Conservation (phyloP, 2,113 vertebrate species). For the Recurvirostra avosetta region DNA sequence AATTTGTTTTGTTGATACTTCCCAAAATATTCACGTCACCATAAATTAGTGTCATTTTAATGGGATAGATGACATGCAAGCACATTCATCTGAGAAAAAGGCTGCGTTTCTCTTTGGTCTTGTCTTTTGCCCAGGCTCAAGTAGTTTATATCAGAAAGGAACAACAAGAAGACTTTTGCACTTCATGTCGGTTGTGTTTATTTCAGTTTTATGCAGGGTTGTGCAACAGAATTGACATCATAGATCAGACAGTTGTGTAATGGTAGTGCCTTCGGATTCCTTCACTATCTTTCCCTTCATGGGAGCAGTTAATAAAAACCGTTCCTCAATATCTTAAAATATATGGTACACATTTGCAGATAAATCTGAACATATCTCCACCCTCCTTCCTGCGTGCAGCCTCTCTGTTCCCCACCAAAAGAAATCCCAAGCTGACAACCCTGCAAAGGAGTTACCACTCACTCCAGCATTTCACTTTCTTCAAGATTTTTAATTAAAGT, state of each 20-base stretch:
- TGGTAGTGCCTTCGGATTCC: slow-evolving; percentile 25
- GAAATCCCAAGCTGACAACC: slow-evolving; percentile 30
- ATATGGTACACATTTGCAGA: not conserved
- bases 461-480: not conserved
- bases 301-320: slow-evolving; percentile 26
- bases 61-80: not conserved
- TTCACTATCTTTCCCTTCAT: not conserved
- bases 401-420: not conserved
- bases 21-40: not conserved
- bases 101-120: not conserved
- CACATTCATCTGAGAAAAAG: not conserved
- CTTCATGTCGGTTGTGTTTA: not conserved
- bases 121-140: not conserved
- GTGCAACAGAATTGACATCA: not conserved
- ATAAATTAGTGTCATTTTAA: not conserved
- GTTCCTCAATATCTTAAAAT: slow-evolving; percentile 9
- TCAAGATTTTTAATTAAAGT: slow-evolving; percentile 53
- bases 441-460: slow-evolving; percentile 9
- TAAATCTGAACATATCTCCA: not conserved
- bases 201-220: slow-evolving; percentile 2
- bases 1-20: not conserved
- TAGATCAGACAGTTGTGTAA: not conserved
- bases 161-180: not conserved
- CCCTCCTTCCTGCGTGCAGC: not conserved
- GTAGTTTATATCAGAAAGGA: not conserved